Percentiles rank a stretch among this genome's conserved stretches.
These are phyloP conservation scores for Xiphophorus maculatus DNA, from an alignment of 2,113 vertebrate species.

Conservation along the genomic window DNA sequence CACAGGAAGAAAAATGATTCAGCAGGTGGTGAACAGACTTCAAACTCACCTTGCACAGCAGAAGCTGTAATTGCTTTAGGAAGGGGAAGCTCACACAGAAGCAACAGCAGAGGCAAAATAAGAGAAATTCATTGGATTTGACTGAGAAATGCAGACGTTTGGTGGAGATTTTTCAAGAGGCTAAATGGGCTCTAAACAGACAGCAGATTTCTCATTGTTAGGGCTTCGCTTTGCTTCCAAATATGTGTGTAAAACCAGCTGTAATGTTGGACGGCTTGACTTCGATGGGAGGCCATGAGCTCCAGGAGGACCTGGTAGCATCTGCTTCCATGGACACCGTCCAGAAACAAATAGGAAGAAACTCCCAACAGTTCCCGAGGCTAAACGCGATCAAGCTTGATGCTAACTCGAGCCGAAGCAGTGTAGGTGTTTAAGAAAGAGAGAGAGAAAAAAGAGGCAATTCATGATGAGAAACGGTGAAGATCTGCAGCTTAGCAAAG, in stretches of 20 bases:
- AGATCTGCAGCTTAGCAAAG: constrained; percentile 4
- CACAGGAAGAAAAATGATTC: constrained; percentile 16
- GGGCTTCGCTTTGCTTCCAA: constrained; percentile 20
- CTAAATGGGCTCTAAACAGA: constrained; percentile 48
- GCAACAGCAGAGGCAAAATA: constrained; percentile 11
- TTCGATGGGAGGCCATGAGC: constrained; percentile 37
- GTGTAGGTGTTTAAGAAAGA: background rate
- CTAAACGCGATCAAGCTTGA: constrained; percentile 18
- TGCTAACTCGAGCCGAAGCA: constrained; percentile 39
- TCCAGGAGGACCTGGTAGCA: constrained; percentile 54
- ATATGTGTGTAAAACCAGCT: constrained; percentile 43
- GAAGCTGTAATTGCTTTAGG: constrained; percentile 46
- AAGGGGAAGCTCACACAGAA: constrained; percentile 36
- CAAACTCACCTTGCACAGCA: constrained; percentile 42
- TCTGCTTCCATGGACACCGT: constrained; percentile 62
- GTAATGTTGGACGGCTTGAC: background rate
- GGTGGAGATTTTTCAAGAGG: constrained; percentile 37
- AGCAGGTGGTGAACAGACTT: constrained; percentile 22
- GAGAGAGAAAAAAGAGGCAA: background rate
- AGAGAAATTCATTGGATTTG: constrained; percentile 33
- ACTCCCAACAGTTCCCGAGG: constrained; percentile 39
- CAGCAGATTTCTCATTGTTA: constrained; percentile 17
- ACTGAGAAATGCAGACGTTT: constrained; percentile 6
- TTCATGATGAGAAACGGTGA: constrained; percentile 16
- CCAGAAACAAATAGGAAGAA: constrained; percentile 59